phyloP scores from a whole-genome alignment of 2,113 vertebrate genomes.

The Plecotus auritus region DNA sequence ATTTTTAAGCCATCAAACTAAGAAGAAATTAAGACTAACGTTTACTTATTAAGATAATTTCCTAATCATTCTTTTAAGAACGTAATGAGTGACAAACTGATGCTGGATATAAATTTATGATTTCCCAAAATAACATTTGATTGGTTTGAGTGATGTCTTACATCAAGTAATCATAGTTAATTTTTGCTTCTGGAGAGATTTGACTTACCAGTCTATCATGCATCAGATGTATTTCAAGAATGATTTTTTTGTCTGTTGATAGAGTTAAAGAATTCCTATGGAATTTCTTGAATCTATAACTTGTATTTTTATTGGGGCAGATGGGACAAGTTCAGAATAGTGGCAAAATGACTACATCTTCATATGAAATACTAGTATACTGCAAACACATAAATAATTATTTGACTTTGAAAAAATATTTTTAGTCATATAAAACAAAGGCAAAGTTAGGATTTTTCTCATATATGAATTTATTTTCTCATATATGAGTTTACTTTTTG shows the following conservation, averaged over 20 bases:
- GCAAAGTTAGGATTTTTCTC: slow-evolving; percentile 3
- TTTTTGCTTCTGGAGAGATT: slow-evolving; percentile 84
- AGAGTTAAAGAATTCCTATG: slow-evolving; percentile 42
- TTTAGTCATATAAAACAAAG: slow-evolving; percentile 30
- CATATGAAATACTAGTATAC: background rate
- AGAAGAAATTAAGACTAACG: slow-evolving; percentile 79
- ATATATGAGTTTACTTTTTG: background rate
- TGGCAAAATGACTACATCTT: background rate
- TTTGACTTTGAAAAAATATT: slow-evolving; percentile 37
- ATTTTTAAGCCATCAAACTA: slow-evolving; percentile 82
- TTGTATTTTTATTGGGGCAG: slow-evolving; percentile 29
- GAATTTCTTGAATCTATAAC: slow-evolving; percentile 37
- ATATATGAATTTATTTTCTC: background rate
- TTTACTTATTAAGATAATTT: slow-evolving; percentile 88
- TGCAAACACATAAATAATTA: slow-evolving; percentile 20
- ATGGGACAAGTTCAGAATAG: slow-evolving; percentile 21
- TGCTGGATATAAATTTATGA: slow-evolving; percentile 87
- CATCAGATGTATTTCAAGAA: slow-evolving; percentile 74
- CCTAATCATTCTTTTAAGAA: slow-evolving; percentile 86
- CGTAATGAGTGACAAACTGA: slow-evolving; percentile 89
- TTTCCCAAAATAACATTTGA: slow-evolving; percentile 90
- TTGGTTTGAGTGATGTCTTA: slow-evolving; percentile 88
- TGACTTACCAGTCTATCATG: slow-evolving; percentile 82
- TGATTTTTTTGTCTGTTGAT: slow-evolving; percentile 73
- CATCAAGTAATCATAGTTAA: slow-evolving; percentile 87